Evolutionary conservation across 2,797 vertebrate species (phyloP).

Genomic region (Coendou prehensilis): DNA sequence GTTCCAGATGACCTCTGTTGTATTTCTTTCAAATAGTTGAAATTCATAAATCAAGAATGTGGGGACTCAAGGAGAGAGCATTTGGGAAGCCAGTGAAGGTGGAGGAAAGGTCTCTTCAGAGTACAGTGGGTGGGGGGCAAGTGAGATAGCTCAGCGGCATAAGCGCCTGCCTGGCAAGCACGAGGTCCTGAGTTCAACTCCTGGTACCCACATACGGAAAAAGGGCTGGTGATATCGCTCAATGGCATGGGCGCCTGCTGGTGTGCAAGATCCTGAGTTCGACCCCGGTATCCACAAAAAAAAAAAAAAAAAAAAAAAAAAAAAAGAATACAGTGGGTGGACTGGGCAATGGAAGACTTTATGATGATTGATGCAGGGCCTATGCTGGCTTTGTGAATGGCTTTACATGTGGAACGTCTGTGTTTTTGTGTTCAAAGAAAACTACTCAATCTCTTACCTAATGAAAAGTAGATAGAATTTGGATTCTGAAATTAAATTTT

Average conservation of each 20-base stretch:
- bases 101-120: background rate
- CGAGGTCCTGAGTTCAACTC: no score
- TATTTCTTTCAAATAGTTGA: conserved; percentile 33
- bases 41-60: background rate
- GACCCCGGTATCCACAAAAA: no score
- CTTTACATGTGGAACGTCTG: background rate
- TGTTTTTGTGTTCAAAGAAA: background rate
- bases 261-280: no score
- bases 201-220: no score
- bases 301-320: no score
- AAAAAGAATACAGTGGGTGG: background rate
- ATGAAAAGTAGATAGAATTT: conserved; percentile 34
- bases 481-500: conserved; percentile 31
- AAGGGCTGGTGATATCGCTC: no score
- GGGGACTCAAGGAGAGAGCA: background rate
- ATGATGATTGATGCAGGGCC: background rate
- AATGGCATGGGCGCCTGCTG: no score
- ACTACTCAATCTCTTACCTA: conserved; percentile 38
- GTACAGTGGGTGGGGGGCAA: background rate
- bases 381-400: background rate
- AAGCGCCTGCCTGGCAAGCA: no score
- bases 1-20: background rate
- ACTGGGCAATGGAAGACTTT: background rate
- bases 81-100: background rate
- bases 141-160: no score